Evolutionary conservation across 2,888 invertebrate genomes (phyloP).

Genomic region (Margaritifera margaritifera): DNA sequence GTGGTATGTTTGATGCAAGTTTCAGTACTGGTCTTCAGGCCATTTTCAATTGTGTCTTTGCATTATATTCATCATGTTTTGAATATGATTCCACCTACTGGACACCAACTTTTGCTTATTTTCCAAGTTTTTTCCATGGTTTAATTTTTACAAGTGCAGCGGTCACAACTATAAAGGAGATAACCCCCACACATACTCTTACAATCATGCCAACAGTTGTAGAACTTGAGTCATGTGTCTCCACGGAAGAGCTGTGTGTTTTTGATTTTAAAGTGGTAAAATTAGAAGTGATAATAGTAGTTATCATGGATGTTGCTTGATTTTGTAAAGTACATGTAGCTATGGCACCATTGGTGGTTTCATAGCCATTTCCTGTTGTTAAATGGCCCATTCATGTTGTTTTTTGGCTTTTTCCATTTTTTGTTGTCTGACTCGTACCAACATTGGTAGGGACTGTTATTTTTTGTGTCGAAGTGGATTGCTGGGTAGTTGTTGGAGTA

Average conservation of each 20-base stretch:
- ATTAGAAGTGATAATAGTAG: neutral
- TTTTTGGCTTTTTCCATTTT: neutral
- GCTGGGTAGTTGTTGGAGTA: too few relatives aligned
- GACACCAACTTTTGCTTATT: neutral
- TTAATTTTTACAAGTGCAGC: constrained; percentile 68
- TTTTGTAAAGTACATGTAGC: neutral
- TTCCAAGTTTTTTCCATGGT: constrained; percentile 79
- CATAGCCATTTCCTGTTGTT: neutral
- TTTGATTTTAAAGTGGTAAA: neutral
- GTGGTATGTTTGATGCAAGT: too few relatives aligned
- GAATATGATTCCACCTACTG: too few relatives aligned
- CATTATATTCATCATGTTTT: too few relatives aligned
- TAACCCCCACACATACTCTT: constrained; percentile 14
- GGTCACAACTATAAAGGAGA: constrained; percentile 11
- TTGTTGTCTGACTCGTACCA: neutral
- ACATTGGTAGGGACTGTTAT: too few relatives aligned
- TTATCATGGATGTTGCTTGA: neutral
- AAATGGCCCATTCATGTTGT: too few relatives aligned
- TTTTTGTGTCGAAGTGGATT: too few relatives aligned
- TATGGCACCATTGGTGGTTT: neutral
- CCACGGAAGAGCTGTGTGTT: neutral
- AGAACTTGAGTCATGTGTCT: constrained; percentile 7
- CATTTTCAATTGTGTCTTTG: too few relatives aligned
- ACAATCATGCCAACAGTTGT: constrained; percentile 3
- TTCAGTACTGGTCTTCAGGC: too few relatives aligned